A percentile compares a stretch with the other conserved stretches of the same genome.
These are phyloP conservation scores for Rhyacophila brunnea DNA, from an alignment of 1,140 invertebrate species.

Conservation along the genomic window DNA sequence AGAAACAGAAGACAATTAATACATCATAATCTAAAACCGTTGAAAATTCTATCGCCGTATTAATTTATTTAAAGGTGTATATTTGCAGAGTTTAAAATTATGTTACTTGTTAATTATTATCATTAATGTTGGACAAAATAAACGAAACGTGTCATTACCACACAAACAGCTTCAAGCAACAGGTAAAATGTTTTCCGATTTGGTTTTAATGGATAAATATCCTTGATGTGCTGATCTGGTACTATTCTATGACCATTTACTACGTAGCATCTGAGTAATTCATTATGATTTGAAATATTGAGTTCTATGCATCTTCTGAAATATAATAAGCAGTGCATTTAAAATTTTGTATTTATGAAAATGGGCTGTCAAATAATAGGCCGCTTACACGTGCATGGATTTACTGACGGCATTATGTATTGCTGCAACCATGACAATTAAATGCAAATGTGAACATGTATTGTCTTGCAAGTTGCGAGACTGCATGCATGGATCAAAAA, in stretches of 20 bases:
- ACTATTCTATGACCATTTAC: conserved; percentile 44
- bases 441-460: no score
- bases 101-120: neutral
- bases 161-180: conserved; percentile 52
- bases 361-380: no score
- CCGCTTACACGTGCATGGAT: no score
- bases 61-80: neutral
- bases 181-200: conserved; percentile 52
- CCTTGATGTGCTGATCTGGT: conserved; percentile 40
- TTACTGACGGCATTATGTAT: no score
- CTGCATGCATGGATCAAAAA: no score
- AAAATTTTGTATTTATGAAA: no score
- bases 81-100: neutral
- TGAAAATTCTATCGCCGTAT: neutral
- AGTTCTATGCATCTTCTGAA: conserved; percentile 44
- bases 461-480: no score
- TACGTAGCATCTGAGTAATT: conserved; percentile 46
- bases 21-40: neutral
- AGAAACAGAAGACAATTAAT: neutral
- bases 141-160: conserved; percentile 38
- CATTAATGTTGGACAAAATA: neutral
- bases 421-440: no score
- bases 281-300: conserved; percentile 49
- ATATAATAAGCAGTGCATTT: conserved; percentile 13
- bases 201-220: conserved; percentile 47